Percentiles rank a stretch among this genome's conserved stretches.
Conservation (phyloP, 2,113 vertebrate species). For the Formicarius rufipectus region DNA sequence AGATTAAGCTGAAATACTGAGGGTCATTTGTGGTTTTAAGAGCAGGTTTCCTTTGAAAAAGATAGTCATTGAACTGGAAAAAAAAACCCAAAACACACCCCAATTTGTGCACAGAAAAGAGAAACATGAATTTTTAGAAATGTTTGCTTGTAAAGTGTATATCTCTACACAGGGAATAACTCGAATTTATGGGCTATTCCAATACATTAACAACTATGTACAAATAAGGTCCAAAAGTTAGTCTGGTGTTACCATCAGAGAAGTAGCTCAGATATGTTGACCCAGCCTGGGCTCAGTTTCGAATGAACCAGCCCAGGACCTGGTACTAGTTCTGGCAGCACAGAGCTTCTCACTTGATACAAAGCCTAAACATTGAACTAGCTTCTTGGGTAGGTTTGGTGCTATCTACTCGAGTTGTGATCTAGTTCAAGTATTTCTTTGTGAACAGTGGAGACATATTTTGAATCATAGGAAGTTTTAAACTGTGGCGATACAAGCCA, state of each 20-base stretch:
- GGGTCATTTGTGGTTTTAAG: neutral
- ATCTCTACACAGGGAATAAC: neutral
- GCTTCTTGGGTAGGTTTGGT: neutral
- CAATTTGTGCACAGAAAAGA: neutral
- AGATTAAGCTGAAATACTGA: neutral
- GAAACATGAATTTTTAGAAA: neutral
- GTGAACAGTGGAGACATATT: neutral
- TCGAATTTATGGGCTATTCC: neutral
- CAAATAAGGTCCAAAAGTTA: neutral
- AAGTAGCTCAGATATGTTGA: neutral
- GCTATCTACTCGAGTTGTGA: neutral
- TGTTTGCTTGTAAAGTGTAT: neutral
- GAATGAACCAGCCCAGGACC: neutral
- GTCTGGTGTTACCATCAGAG: neutral
- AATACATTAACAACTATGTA: neutral
- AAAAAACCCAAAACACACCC: neutral
- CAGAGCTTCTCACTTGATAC: neutral
- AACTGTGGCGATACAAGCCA: slow-evolving; percentile 21
- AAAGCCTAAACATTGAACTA: neutral
- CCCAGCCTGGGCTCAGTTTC: neutral
- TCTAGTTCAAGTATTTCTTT: neutral
- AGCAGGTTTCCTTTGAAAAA: neutral
- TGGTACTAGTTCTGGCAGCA: neutral
- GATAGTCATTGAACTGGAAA: neutral
- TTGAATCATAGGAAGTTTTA: slow-evolving; percentile 2